Conservation (phyloP, 2,797 vertebrate genomes). For the Propithecus perrieri region DNA sequence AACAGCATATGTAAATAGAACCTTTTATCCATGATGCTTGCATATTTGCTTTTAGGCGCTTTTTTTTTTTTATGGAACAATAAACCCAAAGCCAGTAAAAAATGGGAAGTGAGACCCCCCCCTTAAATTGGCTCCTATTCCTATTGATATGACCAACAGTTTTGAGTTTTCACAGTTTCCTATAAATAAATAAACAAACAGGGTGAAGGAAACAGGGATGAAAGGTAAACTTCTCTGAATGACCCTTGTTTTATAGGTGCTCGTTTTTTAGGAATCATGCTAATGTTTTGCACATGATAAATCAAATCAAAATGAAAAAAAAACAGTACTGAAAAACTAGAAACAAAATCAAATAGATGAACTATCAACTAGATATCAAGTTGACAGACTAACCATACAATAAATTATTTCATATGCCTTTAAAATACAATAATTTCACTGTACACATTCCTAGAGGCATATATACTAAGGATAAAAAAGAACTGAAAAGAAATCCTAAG, state of each 20-base stretch:
- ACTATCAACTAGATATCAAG: neutral
- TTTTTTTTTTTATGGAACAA: neutral
- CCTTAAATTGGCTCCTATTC: too few relatives aligned
- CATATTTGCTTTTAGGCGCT: neutral
- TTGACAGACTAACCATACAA: neutral
- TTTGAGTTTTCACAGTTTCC: too few relatives aligned
- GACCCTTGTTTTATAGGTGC: neutral
- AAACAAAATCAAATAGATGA: slow-evolving; percentile 30
- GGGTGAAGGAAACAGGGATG: neutral
- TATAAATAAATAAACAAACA: neutral
- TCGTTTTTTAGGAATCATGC: neutral
- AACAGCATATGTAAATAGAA: neutral
- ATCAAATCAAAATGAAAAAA: neutral
- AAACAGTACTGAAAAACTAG: neutral
- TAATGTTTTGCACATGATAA: neutral
- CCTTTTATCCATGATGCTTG: neutral
- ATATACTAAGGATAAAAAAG: neutral
- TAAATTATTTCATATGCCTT: neutral
- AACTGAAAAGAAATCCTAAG: slow-evolving; percentile 2
- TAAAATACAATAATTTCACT: neutral
- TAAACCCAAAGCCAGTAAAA: neutral
- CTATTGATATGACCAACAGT: too few relatives aligned
- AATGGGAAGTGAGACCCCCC: neutral
- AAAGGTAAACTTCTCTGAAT: neutral
- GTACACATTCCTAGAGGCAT: neutral